Base-by-base conservation (phyloP, 2,797 vertebrate genomes). In the Pangasius larnaudii region DNA sequence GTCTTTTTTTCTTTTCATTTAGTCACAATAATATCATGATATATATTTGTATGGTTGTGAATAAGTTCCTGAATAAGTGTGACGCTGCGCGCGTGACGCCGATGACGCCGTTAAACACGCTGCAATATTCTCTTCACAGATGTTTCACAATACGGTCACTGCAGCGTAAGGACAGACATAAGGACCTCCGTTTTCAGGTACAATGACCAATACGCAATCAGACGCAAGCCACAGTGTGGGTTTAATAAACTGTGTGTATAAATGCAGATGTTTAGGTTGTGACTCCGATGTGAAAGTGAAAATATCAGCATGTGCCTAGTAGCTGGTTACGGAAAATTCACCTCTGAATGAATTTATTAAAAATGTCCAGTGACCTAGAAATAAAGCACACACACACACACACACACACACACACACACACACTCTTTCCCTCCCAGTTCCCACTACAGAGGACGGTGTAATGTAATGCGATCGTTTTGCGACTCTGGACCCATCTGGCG, bases 401-500 rank as follows among this genome's bases (percentile, higher is more conserved):
- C 30, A n/a, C 39, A 39, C 33, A 33, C 30, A 18, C 5, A 49
- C 18, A 79, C 51, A 33, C 30, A n/a, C 39, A 39, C 33, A 33
- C 30, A 18, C 5, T 9, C 6, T 42, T 58, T 56, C 27, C 53
- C 22, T 36, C n/a, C 18, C 18, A 53, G 14, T 69, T 53, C 63
- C n/a, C 63, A 69, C n/a, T 33, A 30, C 42, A 67, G 42, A 30
- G 14, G 27, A 84, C 10, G 27, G 33, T 63, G 39, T 49, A 65
- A 30, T 65, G 58, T 65, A 86, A 49, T 46, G 8, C 27, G n/a
- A 81, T 89, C 88, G 87, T 87, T 89, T 79, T 63, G 87, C 63
- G 75, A 90, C 33, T 77, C 87, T 84, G 84, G 86, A 90, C 92
- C 90, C 92, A 91, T 91, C 90, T 92, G 92, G 88, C 78, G 39